Percentiles rank a stretch among this genome's conserved stretches.
Evolutionary conservation across 1,140 invertebrate genomes (phyloP).

Genomic region (Neodiprion virginianus): DNA sequence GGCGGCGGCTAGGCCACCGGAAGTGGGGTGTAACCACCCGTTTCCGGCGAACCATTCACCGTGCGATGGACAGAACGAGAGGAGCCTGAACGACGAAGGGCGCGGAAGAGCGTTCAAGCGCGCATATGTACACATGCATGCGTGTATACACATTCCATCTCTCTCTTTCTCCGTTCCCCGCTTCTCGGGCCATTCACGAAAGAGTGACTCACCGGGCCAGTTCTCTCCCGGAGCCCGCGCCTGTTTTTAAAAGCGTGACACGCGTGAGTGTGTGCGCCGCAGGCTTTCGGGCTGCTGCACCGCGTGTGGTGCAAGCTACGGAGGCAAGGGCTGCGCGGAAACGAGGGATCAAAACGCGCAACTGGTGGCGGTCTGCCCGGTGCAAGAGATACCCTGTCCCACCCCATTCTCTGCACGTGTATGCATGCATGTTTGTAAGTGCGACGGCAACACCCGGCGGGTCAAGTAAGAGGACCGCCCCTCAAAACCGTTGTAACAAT

Average conservation of each 20-base stretch:
- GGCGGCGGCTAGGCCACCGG: slow-evolving; percentile 26
- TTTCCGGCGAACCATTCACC: slow-evolving; percentile 55
- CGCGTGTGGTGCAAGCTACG: neutral
- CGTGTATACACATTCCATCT: neutral
- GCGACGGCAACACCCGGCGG: no score
- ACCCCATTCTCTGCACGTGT: no score
- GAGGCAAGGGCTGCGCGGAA: slow-evolving; percentile 1
- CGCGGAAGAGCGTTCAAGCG: neutral
- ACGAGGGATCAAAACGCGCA: slow-evolving; percentile 37
- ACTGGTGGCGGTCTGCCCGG: slow-evolving; percentile 44
- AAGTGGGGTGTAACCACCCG: slow-evolving; percentile 53
- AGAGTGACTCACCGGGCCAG: slow-evolving; percentile 44
- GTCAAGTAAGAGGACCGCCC: no score
- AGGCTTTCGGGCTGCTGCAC: neutral
- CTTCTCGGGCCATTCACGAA: slow-evolving; percentile 45
- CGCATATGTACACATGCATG: neutral
- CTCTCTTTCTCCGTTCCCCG: neutral
- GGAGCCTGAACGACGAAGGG: neutral
- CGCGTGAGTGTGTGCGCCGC: neutral
- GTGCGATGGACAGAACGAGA: slow-evolving; percentile 15
- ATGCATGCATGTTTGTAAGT: neutral
- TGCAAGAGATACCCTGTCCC: neutral
- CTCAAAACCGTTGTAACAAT: no score
- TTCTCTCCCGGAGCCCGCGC: slow-evolving; percentile 16
- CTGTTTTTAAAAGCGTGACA: neutral